phyloP scores from a whole-genome alignment of 1,140 invertebrate species.

The Muscidifurax raptorellus region DNA sequence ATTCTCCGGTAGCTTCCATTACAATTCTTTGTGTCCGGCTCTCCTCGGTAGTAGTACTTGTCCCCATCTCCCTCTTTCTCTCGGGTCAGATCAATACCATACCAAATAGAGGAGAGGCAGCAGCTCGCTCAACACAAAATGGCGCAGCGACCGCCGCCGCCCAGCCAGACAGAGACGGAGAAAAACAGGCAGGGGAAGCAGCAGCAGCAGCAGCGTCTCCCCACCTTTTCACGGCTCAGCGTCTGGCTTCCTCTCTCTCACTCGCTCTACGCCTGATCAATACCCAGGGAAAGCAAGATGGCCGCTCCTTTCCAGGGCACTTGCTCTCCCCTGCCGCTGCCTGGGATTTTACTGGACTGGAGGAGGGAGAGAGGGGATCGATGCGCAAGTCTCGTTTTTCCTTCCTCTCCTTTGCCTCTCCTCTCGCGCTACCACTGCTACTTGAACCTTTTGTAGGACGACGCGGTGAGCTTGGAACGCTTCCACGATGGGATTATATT shows the following conservation, averaged over 20 bases:
- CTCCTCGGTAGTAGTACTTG: neutral
- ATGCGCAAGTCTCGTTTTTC: conserved; percentile 41
- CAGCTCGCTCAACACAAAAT: conserved; percentile 72
- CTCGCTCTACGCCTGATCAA: conserved; percentile 66
- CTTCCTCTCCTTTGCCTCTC: conserved; percentile 35
- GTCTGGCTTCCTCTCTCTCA: conserved; percentile 27
- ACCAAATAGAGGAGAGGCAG: conserved; percentile 64
- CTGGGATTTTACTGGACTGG: conserved; percentile 68
- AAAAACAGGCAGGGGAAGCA: conserved; percentile 21
- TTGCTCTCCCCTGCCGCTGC: conserved; percentile 53
- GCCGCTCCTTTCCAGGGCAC: conserved; percentile 72
- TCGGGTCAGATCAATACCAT: conserved; percentile 70
- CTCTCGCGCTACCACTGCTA: neutral
- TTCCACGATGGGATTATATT: neutral
- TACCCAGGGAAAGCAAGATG: conserved; percentile 76
- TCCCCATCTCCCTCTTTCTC: conserved; percentile 15
- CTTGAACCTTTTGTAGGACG: conserved; percentile 52
- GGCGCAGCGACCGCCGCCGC: conserved; percentile 58
- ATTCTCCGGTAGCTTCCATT: neutral
- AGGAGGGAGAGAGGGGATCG: conserved; percentile 51
- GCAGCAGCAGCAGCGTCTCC: conserved; percentile 32
- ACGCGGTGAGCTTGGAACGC: neutral
- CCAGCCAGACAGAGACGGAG: conserved; percentile 48
- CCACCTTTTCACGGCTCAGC: conserved; percentile 57
- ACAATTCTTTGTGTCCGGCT: neutral